Base-by-base conservation (phyloP, 2,888 invertebrate species). In the Pollenia labialis region DNA sequence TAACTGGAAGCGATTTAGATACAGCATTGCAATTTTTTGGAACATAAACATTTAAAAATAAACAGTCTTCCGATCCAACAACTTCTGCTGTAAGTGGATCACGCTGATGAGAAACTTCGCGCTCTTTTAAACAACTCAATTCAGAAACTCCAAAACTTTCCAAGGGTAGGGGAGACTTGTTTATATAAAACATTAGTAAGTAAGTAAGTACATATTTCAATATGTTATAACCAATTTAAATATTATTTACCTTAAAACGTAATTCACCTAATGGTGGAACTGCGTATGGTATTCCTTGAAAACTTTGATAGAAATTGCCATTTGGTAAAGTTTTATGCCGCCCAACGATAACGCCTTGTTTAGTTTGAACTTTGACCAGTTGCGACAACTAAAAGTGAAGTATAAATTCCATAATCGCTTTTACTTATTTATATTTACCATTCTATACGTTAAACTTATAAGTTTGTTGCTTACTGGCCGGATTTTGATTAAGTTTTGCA, bases 251-350 rank as follows among this genome's bases (percentile, higher is more conserved):
- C 88, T 91, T 90, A 81, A 93, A 94, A 64, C 94, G 89, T 6
- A 94, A 88, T 6, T 91, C 89, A 1, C 93, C 94, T 42, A 95
- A 68, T 16, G 95, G 95, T 32, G 95, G 94, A 81, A 94, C 94
- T 1, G 95, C 95, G 89, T 94, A 95, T 0, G 95, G 95, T 66
- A 95, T 94, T 2, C 95, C 94, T 87, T 94, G 94, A 88, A 94
- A 95, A 40, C 92, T 92, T 87, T 92, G 93, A 89, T 94, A 95
- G 52, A 92, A 81, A 64, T 92, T 89, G 9, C 94, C 93, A 89
- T 93, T 94, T 0, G 91, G 90, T 54, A 94, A 93, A 69, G 90
- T 91, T 10, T 91, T 89, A 76, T 93, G 88, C 75, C 92, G 91
- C 1, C 95, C 95, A 85, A 93, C 92, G 62, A 95, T 90, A 89